Percentiles rank a stretch among this genome's conserved stretches.
Evolutionary conservation across 2,797 vertebrate species (phyloP).

Genomic region (Apodemus agrarius): DNA sequence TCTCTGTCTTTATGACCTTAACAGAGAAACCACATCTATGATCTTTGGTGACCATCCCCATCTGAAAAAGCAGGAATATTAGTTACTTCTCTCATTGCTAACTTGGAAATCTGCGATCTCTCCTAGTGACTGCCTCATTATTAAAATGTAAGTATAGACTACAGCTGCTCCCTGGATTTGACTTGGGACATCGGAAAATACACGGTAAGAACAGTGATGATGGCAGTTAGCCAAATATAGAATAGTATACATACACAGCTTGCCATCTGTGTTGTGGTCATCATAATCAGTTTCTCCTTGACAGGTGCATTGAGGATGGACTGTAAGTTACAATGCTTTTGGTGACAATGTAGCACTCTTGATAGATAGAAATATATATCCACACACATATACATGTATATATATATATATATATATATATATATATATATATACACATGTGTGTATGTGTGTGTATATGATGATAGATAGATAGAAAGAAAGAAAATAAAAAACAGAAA

Average conservation of each 20-base stretch:
- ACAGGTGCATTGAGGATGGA: neutral
- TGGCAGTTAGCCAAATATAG: neutral
- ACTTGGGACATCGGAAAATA: neutral
- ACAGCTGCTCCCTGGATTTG: neutral
- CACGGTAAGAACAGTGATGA: neutral
- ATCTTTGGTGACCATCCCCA: neutral
- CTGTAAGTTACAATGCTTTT: neutral
- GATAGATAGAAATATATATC: too few species aligned
- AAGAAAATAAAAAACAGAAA: neutral
- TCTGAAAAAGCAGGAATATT: neutral
- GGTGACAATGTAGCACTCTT: neutral
- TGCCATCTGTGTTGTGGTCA: neutral
- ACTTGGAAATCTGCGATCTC: neutral
- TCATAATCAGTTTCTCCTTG: neutral
- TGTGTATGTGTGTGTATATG: too few species aligned
- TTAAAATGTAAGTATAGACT: neutral
- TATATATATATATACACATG: neutral
- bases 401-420: too few species aligned
- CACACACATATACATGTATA: too few species aligned
- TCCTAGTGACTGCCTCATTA: neutral
- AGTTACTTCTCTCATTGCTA: neutral
- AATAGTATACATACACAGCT: neutral
- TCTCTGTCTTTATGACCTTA: neutral
- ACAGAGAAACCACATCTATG: neutral
- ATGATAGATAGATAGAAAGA: neutral